phyloP scores from a whole-genome alignment of 2,888 invertebrate species.

The Euzophera pinguis region DNA sequence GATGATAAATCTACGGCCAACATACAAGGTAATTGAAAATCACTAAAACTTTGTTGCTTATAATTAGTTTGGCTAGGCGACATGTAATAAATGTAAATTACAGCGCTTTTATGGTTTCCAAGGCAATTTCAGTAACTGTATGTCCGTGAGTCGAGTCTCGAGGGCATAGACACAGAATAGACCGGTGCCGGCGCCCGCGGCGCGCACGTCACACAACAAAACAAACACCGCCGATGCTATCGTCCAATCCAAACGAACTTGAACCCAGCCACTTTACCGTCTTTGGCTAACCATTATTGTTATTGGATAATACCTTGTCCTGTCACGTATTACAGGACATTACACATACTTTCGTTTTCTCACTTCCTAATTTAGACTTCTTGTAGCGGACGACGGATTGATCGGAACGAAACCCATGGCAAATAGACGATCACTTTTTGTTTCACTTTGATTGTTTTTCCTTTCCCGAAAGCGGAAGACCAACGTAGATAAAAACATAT shows the following conservation, averaged over 20 bases:
- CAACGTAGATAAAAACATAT: too few species aligned
- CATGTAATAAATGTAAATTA: not conserved
- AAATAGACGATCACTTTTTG: too few species aligned
- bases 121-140: conserved; percentile 16
- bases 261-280: conserved; percentile 50
- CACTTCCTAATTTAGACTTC: not conserved
- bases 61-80: not conserved
- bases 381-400: too few species aligned
- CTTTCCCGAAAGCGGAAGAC: too few species aligned
- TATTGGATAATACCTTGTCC: conserved; percentile 39
- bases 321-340: conserved; percentile 37
- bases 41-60: not conserved
- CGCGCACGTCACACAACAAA: conserved; percentile 60
- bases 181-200: conserved; percentile 54
- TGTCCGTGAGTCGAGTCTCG: conserved; percentile 13
- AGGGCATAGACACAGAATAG: conserved; percentile 23
- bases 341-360: not conserved
- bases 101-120: not conserved
- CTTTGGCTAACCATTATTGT: conserved; percentile 37
- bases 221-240: conserved; percentile 56
- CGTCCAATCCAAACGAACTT: conserved; percentile 51
- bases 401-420: too few species aligned
- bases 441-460: too few species aligned
- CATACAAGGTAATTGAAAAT: not conserved
- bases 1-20: not conserved